phyloP scores from a whole-genome alignment of 2,797 vertebrate species.

The Manis pentadactyla region DNA sequence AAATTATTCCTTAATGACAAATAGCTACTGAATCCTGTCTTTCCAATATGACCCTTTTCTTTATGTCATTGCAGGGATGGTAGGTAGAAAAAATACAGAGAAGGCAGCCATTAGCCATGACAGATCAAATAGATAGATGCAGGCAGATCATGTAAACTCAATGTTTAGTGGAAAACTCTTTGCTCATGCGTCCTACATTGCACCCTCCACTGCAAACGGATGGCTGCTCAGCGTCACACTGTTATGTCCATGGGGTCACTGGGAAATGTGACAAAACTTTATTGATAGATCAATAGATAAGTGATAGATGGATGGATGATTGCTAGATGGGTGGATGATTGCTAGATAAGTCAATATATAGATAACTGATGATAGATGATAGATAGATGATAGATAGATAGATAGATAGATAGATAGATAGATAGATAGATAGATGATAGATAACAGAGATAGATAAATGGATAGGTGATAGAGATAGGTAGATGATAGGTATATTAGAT shows the following conservation, averaged over 20 bases:
- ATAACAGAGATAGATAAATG: background rate
- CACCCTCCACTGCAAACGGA: constrained; percentile 19
- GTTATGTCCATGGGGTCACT: background rate
- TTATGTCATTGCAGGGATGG: no score
- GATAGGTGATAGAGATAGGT: background rate
- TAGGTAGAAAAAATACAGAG: no score
- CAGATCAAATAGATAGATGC: no score
- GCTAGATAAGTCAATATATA: background rate
- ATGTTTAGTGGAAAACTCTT: background rate
- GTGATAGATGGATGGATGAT: background rate
- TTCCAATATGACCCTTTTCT: no score
- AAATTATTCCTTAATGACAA: no score
- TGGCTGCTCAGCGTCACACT: background rate
- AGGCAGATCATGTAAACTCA: no score
- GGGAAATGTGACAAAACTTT: background rate
- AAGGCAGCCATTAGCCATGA: no score
- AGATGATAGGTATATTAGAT: background rate
- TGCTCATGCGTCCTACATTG: background rate
- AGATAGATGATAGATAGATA: background rate
- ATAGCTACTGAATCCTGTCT: no score
- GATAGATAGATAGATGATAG: no score
- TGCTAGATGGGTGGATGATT: no score
- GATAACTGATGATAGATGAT: background rate
- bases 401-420: no score
- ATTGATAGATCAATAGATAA: fast-evolving